Conservation (phyloP, 1,140 invertebrate species). For the Caenorhabditis elegans region DNA sequence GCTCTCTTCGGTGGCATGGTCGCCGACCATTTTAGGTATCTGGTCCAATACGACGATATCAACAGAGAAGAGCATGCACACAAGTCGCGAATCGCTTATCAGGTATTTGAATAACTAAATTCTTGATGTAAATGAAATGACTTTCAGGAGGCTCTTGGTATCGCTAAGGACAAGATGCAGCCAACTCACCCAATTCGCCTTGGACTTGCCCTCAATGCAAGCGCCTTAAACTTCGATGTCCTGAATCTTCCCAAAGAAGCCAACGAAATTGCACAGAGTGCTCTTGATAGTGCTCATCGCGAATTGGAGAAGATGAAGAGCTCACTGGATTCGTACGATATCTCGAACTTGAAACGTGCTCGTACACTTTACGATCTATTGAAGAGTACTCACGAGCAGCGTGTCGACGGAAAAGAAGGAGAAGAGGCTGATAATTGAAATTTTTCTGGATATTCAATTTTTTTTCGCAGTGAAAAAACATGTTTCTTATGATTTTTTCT, state of each 20-base stretch:
- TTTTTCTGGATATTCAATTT: too few relatives aligned
- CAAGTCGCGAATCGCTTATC: constrained; percentile 97
- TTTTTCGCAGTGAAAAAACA: too few relatives aligned
- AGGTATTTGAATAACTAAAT: neutral
- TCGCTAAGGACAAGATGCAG: constrained; percentile 96
- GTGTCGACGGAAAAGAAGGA: too few relatives aligned
- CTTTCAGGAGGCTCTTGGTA: constrained; percentile 86
- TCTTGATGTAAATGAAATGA: neutral
- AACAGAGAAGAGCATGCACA: too few relatives aligned
- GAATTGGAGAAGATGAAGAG: constrained; percentile 93
- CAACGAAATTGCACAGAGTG: constrained; percentile 96
- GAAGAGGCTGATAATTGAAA: too few relatives aligned
- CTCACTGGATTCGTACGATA: constrained; percentile 97
- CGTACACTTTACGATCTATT: too few relatives aligned
- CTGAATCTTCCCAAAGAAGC: constrained; percentile 96
- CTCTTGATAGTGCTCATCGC: constrained; percentile 95
- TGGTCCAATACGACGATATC: too few relatives aligned
- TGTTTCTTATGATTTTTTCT: too few relatives aligned
- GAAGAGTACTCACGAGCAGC: too few relatives aligned
- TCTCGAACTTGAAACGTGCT: constrained; percentile 95
- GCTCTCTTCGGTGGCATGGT: too few relatives aligned
- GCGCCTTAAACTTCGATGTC: constrained; percentile 99
- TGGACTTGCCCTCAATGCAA: constrained; percentile 97
- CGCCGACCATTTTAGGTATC: too few relatives aligned
- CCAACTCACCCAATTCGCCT: constrained; percentile 97